phyloP scores from a whole-genome alignment of 2,888 invertebrate species.

The Drosophila mulleri region DNA sequence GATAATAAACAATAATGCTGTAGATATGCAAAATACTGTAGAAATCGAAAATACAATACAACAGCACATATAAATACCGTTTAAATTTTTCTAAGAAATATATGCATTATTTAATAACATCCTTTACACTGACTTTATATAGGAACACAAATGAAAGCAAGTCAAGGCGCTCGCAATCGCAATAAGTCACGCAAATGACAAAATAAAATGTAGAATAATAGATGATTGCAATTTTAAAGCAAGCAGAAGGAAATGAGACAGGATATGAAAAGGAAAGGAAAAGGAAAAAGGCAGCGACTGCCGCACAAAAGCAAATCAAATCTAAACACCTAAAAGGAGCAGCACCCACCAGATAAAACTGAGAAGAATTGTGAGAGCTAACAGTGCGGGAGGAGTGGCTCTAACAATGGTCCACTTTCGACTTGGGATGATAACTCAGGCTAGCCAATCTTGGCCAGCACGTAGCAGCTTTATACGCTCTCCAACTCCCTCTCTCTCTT shows the following conservation, averaged over 20 bases:
- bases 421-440: constrained; percentile 25
- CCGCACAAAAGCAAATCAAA: constrained; percentile 11
- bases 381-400: constrained; percentile 1
- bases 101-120: not conserved
- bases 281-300: not conserved
- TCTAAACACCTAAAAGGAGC: constrained; percentile 13
- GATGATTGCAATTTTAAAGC: constrained; percentile 24
- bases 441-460: constrained; percentile 42
- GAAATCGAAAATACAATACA: too few species aligned
- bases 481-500: not conserved
- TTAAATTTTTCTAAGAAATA: not conserved
- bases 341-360: constrained; percentile 37
- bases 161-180: not conserved
- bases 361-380: constrained; percentile 1
- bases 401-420: constrained; percentile 46
- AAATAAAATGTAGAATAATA: constrained; percentile 24
- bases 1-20: too few species aligned
- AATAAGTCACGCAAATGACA: constrained; percentile 27
- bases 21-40: too few species aligned
- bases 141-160: not conserved
- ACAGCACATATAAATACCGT: too few species aligned
- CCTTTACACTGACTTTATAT: not conserved
- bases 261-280: constrained; percentile 35
- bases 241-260: constrained; percentile 42
- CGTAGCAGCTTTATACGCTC: constrained; percentile 25